Percentiles rank a stretch among this genome's conserved stretches.
Evolutionary conservation across 2,113 vertebrate species (phyloP).

Genomic region (Neomonachus schauinslandi): DNA sequence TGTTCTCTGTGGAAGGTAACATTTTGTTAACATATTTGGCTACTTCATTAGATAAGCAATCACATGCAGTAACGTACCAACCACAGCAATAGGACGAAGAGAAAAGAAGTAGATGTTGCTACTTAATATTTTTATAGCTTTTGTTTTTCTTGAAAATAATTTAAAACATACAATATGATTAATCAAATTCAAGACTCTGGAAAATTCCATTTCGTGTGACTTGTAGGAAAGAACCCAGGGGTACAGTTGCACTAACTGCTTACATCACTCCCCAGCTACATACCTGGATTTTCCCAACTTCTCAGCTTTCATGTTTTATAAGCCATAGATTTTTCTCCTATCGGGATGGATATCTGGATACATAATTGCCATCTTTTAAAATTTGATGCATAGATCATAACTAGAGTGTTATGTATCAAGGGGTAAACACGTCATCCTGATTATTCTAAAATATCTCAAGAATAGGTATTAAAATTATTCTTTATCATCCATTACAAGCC

Average conservation of each 20-base stretch:
- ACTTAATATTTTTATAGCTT: slow-evolving; percentile 2
- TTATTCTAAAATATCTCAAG: background rate
- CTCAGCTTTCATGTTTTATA: background rate
- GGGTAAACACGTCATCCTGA: background rate
- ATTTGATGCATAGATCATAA: background rate
- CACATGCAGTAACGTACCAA: background rate
- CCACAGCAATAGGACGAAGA: background rate
- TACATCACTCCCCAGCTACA: background rate
- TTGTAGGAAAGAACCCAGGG: background rate
- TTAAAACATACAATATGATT: background rate
- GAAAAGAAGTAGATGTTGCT: background rate
- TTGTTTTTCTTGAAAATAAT: slow-evolving; percentile 46
- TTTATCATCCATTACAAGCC: background rate
- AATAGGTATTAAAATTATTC: background rate
- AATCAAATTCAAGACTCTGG: background rate
- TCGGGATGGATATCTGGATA: background rate
- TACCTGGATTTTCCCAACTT: background rate
- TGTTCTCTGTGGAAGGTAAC: slow-evolving; percentile 22
- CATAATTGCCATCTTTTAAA: background rate
- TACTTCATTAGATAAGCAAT: slow-evolving; percentile 27
- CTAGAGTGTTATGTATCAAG: background rate
- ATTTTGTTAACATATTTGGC: slow-evolving; percentile 36
- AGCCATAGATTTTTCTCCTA: background rate
- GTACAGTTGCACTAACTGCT: background rate
- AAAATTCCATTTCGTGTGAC: background rate